Base-by-base conservation (phyloP, 2,888 invertebrate species). In the Cerceris ruficornis region DNA sequence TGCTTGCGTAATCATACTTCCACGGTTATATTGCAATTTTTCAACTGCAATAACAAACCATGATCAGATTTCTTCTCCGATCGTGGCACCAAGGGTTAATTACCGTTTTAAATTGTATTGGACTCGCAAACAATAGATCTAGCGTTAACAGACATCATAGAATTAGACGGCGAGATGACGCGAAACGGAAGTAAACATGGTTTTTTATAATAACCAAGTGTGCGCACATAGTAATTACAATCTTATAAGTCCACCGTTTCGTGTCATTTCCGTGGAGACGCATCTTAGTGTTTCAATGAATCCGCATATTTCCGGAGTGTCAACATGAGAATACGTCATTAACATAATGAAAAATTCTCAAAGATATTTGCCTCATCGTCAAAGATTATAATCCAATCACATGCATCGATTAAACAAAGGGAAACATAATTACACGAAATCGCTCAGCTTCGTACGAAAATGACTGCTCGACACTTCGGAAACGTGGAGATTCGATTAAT, bases 91-190 rank as follows among this genome's bases (percentile, higher is more conserved):
- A 28, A 28, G 28, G 28, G 28, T 28, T 28, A 28, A 28, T 28
- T 28, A 28, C 28, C 1, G 28, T 28, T 28, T 28, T 1, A 28
- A 28, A 28, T 28, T 1, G 4, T 28, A 28, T 28, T 28, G 2
- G 2, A 28, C 4, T 28, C 1, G 4, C 28, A 28, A 28, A 28
- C 28, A 4, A 28, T 4, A 28, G 28, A 28, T 41, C 72, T 86
- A 85, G 84, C 79, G 82, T 84, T 84, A 80, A 86, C 86, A 75
- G 75, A 80, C 77, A 81, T 74, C 59, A 62, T 81, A 86, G 77
- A 70, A 82, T 52, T 81, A 79, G 71, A 71, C 11, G 57, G 69
- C 17, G 57, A 52, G 58, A 69, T 41, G 73, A 75, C 70, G 66
- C 69, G 76, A 77, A 60, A 75, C 52, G 64, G 58, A 73, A 9